Percentiles rank a stretch among this genome's conserved stretches.
phyloP scores from a whole-genome alignment of 2,797 vertebrate genomes.

The Pteronotus mesoamericanus region DNA sequence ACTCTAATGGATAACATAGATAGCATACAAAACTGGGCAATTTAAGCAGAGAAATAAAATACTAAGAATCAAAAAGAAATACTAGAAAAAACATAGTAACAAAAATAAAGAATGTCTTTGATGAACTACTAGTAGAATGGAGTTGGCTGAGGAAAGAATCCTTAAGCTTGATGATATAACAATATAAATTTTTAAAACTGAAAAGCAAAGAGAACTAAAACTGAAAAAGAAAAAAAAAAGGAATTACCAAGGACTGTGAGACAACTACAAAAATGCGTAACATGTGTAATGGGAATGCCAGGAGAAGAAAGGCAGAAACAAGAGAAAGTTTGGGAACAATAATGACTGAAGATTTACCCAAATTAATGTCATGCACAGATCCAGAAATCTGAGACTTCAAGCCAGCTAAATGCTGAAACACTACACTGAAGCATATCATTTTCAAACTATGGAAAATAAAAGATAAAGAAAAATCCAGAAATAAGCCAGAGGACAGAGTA shows the following conservation, averaged over 20 bases:
- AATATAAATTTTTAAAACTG: not conserved
- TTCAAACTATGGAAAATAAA: not conserved
- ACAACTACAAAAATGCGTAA: not conserved
- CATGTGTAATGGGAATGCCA: not conserved
- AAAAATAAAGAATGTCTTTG: not conserved
- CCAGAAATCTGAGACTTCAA: not conserved
- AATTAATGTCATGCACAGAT: not conserved
- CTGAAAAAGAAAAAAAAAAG: not conserved
- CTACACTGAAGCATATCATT: not conserved
- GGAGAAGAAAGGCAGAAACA: not conserved
- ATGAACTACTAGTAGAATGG: not conserved
- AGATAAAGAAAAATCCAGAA: not conserved
- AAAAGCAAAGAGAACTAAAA: not conserved
- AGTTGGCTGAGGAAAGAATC: not conserved
- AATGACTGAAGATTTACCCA: not conserved
- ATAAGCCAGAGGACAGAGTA: not conserved
- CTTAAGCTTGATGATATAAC: not conserved
- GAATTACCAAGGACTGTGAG: not conserved
- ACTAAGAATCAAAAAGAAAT: not conserved
- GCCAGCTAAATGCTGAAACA: not conserved
- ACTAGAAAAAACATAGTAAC: not conserved
- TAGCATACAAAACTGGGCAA: not conserved
- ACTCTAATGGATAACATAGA: not conserved
- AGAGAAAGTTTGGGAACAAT: not conserved
- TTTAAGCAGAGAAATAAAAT: not conserved